Conservation (phyloP, 2,113 vertebrate species). For the Passer domesticus region DNA sequence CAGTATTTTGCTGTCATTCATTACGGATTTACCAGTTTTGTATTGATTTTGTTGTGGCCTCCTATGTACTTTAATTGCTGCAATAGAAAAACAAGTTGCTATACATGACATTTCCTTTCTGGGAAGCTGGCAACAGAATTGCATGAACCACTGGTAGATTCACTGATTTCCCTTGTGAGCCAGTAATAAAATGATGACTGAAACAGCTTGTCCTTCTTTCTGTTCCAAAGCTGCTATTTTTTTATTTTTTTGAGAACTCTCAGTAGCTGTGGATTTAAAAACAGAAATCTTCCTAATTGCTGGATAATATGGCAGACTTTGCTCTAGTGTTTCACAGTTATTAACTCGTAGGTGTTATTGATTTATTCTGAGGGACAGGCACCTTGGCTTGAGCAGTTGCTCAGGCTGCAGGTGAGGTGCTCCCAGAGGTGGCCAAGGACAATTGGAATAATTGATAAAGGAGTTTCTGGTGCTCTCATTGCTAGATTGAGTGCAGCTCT, state of each 20-base stretch:
- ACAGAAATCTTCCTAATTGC: conserved; percentile 40
- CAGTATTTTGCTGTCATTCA: conserved; percentile 70
- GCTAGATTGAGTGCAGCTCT: background rate
- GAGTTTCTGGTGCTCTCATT: background rate
- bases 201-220: conserved; percentile 47
- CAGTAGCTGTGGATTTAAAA: background rate
- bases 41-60: conserved; percentile 72
- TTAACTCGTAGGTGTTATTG: background rate
- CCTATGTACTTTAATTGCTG: conserved; percentile 73
- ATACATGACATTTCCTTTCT: conserved; percentile 72
- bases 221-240: conserved; percentile 35
- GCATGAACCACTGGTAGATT: conserved; percentile 54
- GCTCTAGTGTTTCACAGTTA: background rate
- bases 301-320: background rate
- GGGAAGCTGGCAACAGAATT: conserved; percentile 65
- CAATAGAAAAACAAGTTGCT: conserved; percentile 73
- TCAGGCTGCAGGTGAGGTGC: background rate
- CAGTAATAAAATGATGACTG: conserved; percentile 40
- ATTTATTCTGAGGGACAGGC: background rate
- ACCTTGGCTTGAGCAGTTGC: background rate
- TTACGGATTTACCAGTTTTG: conserved; percentile 71
- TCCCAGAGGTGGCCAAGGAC: background rate
- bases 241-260: background rate
- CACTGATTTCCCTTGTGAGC: conserved; percentile 62
- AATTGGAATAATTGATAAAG: background rate